phyloP scores from a whole-genome alignment of 2,797 vertebrate species.

The Erethizon dorsatum region DNA sequence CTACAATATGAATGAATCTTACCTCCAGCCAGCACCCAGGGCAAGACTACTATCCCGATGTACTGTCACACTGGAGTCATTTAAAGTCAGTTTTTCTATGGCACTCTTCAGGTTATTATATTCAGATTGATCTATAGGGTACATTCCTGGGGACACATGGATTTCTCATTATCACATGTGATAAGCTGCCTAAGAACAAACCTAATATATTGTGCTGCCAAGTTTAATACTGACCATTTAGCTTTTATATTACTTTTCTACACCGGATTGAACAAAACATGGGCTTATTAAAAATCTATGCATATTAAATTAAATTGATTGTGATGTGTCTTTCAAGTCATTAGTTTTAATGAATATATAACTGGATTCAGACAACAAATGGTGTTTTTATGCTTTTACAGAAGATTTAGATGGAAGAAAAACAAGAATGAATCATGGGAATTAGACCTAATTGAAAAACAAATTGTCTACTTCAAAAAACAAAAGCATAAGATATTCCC shows the following conservation, averaged over 20 bases:
- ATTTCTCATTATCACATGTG: slow-evolving; percentile 40
- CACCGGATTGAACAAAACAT: slow-evolving; percentile 46
- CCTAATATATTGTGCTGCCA: not conserved
- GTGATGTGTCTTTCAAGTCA: slow-evolving; percentile 40
- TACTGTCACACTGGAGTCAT: slow-evolving; percentile 97
- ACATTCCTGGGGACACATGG: slow-evolving; percentile 93
- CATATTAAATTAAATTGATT: slow-evolving; percentile 36
- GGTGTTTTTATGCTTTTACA: slow-evolving; percentile 49
- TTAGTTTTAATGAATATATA: slow-evolving; percentile 24
- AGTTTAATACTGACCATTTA: slow-evolving; percentile 51
- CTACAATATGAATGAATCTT: slow-evolving; percentile 57
- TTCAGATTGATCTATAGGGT: slow-evolving; percentile 97
- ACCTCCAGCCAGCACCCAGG: slow-evolving; percentile 99
- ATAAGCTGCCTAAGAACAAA: slow-evolving; percentile 21
- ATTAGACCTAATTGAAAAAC: slow-evolving; percentile 41
- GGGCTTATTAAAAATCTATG: not conserved
- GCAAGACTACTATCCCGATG: slow-evolving; percentile 97
- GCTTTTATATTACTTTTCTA: slow-evolving; percentile 11
- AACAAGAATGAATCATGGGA: not conserved
- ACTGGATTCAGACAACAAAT: not conserved
- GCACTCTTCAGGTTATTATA: slow-evolving; percentile 95
- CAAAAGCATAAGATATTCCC: not conserved
- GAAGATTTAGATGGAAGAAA: slow-evolving; percentile 23
- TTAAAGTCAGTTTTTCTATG: slow-evolving; percentile 96
- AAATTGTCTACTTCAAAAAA: not conserved